Base-by-base conservation (phyloP, 1,140 invertebrate species). In the Delia radicum region DNA sequence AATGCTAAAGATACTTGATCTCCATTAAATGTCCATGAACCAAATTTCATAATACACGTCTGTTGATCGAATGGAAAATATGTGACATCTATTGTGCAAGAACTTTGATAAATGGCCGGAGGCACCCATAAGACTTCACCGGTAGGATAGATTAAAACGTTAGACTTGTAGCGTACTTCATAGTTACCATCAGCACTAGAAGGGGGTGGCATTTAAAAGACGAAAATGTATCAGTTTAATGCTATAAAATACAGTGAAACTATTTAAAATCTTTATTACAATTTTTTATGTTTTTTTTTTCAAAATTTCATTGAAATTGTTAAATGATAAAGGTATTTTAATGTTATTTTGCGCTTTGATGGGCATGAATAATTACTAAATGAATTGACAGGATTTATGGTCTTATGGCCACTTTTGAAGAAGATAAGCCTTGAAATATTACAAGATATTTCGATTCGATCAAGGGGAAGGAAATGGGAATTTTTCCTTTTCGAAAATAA, bases 21-120 rank as follows among this genome's bases (percentile, higher is more conserved):
- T 0, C 96, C 97, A 81, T 98, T 97, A 87, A 98, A 99, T 0
- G 98, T 99, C 98, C 98, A 99, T 2, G 96, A 98, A 4, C 98
- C 97, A 79, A 99, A 99, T 87, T 99, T 99, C 96, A 99, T 98
- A 77, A 98, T 95, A 87, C 98, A 99, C 0, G 94, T 96, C 90
- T 99, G 98, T 86, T 98, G 96, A 87, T 99, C 98, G 87, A 99
- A 99, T n/a, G 97, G 97, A 87, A 98, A 99, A 86, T 98, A 99
- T 63, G 95, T 97, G 42, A 99, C 98, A 87, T 99, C 98, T 80
- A 99, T 99, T 18, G 96, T 98, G 87, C 98, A 99, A 48, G 97
- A 98, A 87, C 96, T 98, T 92, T 99, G 94, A 87, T 99, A 99
- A 85, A 99, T 99, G 46, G 98, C 97, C 24, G 98, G 98, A 0